phyloP scores from a whole-genome alignment of 2,888 invertebrate genomes.

The Sesia apiformis region DNA sequence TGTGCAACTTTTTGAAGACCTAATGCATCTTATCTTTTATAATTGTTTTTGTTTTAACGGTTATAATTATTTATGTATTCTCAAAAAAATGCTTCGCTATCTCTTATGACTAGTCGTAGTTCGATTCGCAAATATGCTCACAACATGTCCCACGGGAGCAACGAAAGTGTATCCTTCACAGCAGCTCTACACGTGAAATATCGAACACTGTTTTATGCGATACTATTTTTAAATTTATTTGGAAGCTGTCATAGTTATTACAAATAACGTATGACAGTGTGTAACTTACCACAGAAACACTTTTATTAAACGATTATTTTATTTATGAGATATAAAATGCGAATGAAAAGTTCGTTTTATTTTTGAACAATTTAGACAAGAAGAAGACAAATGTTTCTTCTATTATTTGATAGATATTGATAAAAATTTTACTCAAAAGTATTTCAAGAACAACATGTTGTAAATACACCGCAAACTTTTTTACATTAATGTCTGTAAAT shows the following conservation, averaged over 20 bases:
- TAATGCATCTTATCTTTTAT: too few relatives aligned
- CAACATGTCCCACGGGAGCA: conserved; percentile 18
- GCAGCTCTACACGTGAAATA: conserved; percentile 21
- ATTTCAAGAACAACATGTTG: too few relatives aligned
- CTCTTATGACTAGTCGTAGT: neutral
- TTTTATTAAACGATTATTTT: neutral
- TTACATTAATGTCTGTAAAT: too few relatives aligned
- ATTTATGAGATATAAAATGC: neutral
- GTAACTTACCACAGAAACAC: neutral
- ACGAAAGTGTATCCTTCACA: conserved; percentile 26
- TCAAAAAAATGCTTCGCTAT: neutral
- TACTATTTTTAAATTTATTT: conserved; percentile 21
- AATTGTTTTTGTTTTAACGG: too few relatives aligned
- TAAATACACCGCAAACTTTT: too few relatives aligned
- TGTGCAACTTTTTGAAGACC: too few relatives aligned
- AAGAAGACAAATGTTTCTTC: neutral
- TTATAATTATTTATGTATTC: too few relatives aligned
- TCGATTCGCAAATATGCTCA: conserved; percentile 7
- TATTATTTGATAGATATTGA: too few relatives aligned
- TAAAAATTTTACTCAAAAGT: too few relatives aligned
- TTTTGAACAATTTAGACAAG: too few relatives aligned
- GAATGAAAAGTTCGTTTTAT: too few relatives aligned
- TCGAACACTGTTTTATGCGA: conserved; percentile 11
- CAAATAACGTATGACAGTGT: neutral
- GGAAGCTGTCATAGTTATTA: neutral